Base-by-base conservation (phyloP, 2,888 invertebrate species). In the Philereme transversata region DNA sequence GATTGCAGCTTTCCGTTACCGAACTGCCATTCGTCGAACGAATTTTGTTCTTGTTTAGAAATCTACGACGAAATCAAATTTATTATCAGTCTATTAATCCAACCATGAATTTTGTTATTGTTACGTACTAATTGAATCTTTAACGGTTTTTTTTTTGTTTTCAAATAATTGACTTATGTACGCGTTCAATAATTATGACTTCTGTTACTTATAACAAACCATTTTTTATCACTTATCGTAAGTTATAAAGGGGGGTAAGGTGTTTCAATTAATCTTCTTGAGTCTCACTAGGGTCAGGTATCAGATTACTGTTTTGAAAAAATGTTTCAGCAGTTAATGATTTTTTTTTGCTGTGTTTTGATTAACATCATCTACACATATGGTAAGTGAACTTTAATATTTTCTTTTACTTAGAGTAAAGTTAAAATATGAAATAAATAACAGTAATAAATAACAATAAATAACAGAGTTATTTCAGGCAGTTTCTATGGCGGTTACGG, bases 101-200 rank as follows among this genome's bases (percentile, higher is more conserved):
- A 22, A 22, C 22, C 22, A 22, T 22, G 22, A 22, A 22, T 22
- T 22, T 1, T 22, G 22, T 22, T 22, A 22, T 22, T 22, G 22
- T 22, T 22, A 22, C 22, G 22, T 22, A 22, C 40, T 5, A 51
- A 52, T 58, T 41, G 47, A 51, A 52, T 58, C 46, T 7, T 40
- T 34, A n/a, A 57, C 46, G 57, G 57, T 47, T 41, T 57, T 10
- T 40, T n/a, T 47, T n/a, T 38, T 47, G 41, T 51, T 51, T 46
- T 44, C 34, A 4, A 45, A 46, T 34, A 22, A 22, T 3, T 22
- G 22, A 33, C 6, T 51, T 6, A n/a, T n/a, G n/a, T n/a, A 38
- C 6, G 40, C 40, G 7, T 5, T 40, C 40, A 40, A 40, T 40
- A 40, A 40, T 40, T 7, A 40, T 40, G 7, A 40, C 40, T 7